Evolutionary conservation across 2,888 invertebrate species (phyloP).

Genomic region (Xestia ashworthii): DNA sequence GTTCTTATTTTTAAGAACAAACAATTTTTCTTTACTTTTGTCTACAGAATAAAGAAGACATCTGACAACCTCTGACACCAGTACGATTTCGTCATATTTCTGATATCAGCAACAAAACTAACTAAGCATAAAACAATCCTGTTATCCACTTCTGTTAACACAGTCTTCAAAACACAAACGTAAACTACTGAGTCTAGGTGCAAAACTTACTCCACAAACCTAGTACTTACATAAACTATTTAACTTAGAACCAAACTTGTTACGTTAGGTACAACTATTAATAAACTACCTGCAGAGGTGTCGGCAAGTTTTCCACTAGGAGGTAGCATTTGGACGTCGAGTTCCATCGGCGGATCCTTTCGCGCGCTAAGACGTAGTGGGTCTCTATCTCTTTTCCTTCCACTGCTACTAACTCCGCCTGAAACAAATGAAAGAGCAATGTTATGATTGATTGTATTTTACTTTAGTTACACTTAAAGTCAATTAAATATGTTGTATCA

Average conservation of each 20-base stretch:
- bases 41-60: not conserved
- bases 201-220: constrained; percentile 12
- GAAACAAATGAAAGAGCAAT: constrained; percentile 72
- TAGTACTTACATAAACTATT: constrained; percentile 10
- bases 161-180: constrained; percentile 31
- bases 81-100: too few species aligned
- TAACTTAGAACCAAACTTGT: constrained; percentile 22
- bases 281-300: constrained; percentile 90
- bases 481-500: too few species aligned
- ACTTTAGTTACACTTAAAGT: too few species aligned
- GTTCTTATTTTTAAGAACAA: not conserved
- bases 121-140: not conserved
- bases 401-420: constrained; percentile 93
- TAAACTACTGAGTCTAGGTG: constrained; percentile 25
- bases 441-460: constrained; percentile 7
- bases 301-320: constrained; percentile 92
- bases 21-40: not conserved
- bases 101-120: not conserved
- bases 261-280: constrained; percentile 17
- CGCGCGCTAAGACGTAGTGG: constrained; percentile 92
- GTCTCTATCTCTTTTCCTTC: constrained; percentile 93
- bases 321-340: constrained; percentile 93
- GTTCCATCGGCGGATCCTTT: constrained; percentile 92
- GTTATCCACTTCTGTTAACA: constrained; percentile 1
- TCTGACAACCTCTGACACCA: too few species aligned